Conservation (phyloP, 2,888 invertebrate genomes). For the Eristalinus aeneus region DNA sequence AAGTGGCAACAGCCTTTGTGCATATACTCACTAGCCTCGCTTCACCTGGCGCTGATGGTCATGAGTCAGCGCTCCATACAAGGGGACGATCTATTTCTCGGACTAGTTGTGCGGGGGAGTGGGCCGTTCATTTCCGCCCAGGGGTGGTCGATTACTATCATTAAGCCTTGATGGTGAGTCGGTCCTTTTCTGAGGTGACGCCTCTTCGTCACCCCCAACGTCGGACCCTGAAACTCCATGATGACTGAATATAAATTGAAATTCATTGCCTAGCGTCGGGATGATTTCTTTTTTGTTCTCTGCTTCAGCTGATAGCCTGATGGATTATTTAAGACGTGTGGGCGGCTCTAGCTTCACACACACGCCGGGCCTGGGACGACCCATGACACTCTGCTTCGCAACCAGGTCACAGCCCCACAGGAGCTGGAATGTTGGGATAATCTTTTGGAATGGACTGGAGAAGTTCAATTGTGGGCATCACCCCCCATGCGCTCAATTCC, state of each 20-base stretch:
- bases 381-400: neutral
- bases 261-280: conserved; percentile 29
- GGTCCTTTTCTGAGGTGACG: conserved; percentile 15
- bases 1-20: conserved; percentile 28
- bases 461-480: conserved; percentile 6
- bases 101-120: neutral
- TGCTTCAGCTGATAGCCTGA: neutral
- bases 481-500: neutral
- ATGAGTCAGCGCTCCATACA: too few relatives aligned
- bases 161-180: conserved; percentile 37
- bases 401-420: neutral
- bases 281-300: neutral
- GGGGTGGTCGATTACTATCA: conserved; percentile 42
- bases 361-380: neutral
- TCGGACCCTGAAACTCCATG: conserved; percentile 22
- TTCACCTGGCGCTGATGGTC: neutral
- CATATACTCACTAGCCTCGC: neutral
- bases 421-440: neutral
- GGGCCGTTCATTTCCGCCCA: neutral
- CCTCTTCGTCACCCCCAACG: neutral
- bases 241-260: conserved; percentile 55
- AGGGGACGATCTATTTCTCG: neutral
- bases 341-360: neutral
- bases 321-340: conserved; percentile 4
- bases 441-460: conserved; percentile 28